Conservation (phyloP, 2,797 vertebrate species). For the Pseudotriccus pelzelni region DNA sequence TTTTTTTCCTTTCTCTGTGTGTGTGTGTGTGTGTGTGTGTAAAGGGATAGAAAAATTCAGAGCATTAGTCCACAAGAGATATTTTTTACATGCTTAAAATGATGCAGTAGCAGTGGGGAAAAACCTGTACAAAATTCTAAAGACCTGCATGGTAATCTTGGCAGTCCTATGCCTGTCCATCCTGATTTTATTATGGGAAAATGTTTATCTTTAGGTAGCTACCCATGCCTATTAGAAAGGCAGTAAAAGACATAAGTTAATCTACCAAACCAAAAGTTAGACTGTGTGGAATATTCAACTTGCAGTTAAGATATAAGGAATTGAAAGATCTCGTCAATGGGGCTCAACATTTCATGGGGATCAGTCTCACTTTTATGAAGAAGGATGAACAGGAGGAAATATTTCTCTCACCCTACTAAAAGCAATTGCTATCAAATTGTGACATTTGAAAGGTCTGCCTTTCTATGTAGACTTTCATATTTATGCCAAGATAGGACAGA, state of each 20-base stretch:
- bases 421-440: not conserved
- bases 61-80: not conserved
- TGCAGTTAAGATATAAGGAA: not conserved
- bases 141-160: not conserved
- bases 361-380: not conserved
- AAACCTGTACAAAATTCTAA: not conserved
- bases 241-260: not conserved
- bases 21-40: too few relatives aligned
- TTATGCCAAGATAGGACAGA: not conserved
- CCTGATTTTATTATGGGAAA: not conserved
- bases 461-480: not conserved
- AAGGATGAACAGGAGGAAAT: not conserved
- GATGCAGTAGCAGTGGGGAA: not conserved
- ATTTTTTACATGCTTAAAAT: not conserved
- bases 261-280: not conserved
- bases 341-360: not conserved
- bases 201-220: not conserved
- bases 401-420: not conserved
- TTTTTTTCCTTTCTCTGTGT: too few relatives aligned
- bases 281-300: not conserved
- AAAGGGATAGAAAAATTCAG: not conserved
- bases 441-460: not conserved
- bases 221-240: not conserved
- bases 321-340: not conserved
- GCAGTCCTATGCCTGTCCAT: not conserved